These are phyloP conservation scores for Spheniscus humboldti DNA, from an alignment of 2,797 vertebrate species.

Conservation along the genomic window DNA sequence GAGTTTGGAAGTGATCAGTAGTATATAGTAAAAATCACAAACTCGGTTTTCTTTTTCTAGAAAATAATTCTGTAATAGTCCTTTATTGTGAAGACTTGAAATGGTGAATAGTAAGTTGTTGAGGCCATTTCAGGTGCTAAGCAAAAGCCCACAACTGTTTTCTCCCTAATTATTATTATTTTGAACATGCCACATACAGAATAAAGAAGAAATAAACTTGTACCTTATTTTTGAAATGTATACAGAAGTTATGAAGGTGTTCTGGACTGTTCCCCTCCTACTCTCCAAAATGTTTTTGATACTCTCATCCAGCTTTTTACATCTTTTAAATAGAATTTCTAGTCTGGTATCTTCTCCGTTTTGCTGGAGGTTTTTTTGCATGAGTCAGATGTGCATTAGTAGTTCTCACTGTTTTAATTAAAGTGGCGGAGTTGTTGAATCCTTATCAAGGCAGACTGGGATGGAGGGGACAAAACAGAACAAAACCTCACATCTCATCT, in stretches of 20 bases:
- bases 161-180: not conserved
- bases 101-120: not conserved
- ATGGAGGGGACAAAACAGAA: not conserved
- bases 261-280: constrained; percentile 21
- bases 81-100: not conserved
- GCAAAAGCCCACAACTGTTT: not conserved
- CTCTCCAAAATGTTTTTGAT: constrained; percentile 17
- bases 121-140: not conserved
- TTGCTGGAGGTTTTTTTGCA: not conserved
- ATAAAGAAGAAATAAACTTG: not conserved
- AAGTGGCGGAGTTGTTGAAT: constrained; percentile 1
- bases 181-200: not conserved
- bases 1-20: not conserved
- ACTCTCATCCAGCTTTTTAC: constrained; percentile 12
- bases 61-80: not conserved
- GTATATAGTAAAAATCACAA: not conserved
- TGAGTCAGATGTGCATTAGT: constrained; percentile 45
- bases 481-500: constrained; percentile 3
- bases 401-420: constrained; percentile 44
- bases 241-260: constrained; percentile 35
- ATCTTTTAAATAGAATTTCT: constrained; percentile 5
- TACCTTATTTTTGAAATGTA: not conserved
- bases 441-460: not conserved
- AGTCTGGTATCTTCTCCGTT: constrained; percentile 16
- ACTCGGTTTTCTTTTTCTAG: not conserved